Base-by-base conservation (phyloP, 2,888 invertebrate genomes). In the Tetranychus truncatus region DNA sequence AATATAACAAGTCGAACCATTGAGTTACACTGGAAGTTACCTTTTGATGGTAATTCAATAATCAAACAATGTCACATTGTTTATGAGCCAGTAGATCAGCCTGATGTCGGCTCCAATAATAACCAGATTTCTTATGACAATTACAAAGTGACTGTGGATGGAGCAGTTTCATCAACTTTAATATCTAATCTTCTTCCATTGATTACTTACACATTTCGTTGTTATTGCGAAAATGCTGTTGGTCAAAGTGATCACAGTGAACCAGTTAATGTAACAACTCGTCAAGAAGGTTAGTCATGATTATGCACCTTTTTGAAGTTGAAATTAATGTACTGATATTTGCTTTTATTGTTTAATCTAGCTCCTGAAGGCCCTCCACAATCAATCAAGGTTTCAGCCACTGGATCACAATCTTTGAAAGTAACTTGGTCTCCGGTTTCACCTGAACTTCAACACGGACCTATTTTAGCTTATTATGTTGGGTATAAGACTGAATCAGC, bases 341-440 rank as follows among this genome's bases (percentile, higher is more conserved):
- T 55, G 1, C 9, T 73, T 73, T 46, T 11, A 20, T n/a, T 6
- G 15, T 75, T 45, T 69, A 20, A 15, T 45, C 15, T 24, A 83
- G 82, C 81, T 21, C 83, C 83, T 1, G 81, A 81, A 8, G 83
- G 82, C 3, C 81, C 82, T 6, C 83, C 83, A 7, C 77, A 78
- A n/a, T 80, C 82, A 55, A 80, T 83, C 2, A 78, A 78, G 46
- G 82, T 82, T 6, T 80, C 80, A 74, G 81, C 83, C 1, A 80
- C 81, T 7, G 82, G 81, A 1, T 82, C 83, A 20, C 81, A 82
- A 76, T 80, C 82, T 7, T 78, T 83, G 5, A 80, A 81, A 77
- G 81, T 83, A 21, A 80, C 81, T 4, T 83, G 83, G 83, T 66
- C 77, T 77, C 75, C 78, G 1, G 78, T 78, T 11, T 66, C 76